Evolutionary conservation across 2,888 invertebrate genomes (phyloP), one percentile per base, ranked within the genome.

Genomic region (Sepioteuthis lessoniana): DNA sequence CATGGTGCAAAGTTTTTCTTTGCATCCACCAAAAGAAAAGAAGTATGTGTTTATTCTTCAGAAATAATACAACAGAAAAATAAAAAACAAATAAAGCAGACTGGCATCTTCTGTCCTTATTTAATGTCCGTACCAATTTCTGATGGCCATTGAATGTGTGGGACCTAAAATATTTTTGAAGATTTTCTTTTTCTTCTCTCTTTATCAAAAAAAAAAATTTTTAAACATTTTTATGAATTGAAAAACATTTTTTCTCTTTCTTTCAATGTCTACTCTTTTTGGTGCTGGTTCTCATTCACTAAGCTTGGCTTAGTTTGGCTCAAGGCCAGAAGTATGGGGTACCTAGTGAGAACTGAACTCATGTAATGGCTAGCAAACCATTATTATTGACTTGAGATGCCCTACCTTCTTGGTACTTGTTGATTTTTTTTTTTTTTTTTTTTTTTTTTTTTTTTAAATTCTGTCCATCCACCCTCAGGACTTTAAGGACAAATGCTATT

Each of bases 51-150:
- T 76, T 76, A 76, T 76, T 76, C 8, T 76, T 31, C n/a, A 19
- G 10, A 35, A 76, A 76, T n/a, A 76, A 31, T n/a, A 13, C 76
- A 76, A 76, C 76, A 76, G 28, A 55, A 42, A 42, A 42, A 42
- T 5, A 42, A 42, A 42, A 42, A 42, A 42, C 3, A 42, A 42
- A 55, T 19, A 55, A 76, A 76, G n/a, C n/a, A 76, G 76, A 76
- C 76, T 76, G 76, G 76, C 76, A 76, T n/a, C n/a, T 76, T 76
- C n/a, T 76, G 76, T 76, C 76, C 76, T n/a, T 76, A 76, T 76
- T 76, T 76, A n/a, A 19, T 76, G 76, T 76, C 76, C 76, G 76
- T 76, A 76, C 76, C 76, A n/a, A 76, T 76, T n/a, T 76, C 4
- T 35, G 3, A 76, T 76, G 76, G 76, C 76, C 76, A 76, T 76